Percentiles rank a stretch among this genome's conserved stretches.
These are phyloP conservation scores for Xestoiulus laeticollis DNA, from an alignment of 2,888 invertebrate species.

Conservation along the genomic window DNA sequence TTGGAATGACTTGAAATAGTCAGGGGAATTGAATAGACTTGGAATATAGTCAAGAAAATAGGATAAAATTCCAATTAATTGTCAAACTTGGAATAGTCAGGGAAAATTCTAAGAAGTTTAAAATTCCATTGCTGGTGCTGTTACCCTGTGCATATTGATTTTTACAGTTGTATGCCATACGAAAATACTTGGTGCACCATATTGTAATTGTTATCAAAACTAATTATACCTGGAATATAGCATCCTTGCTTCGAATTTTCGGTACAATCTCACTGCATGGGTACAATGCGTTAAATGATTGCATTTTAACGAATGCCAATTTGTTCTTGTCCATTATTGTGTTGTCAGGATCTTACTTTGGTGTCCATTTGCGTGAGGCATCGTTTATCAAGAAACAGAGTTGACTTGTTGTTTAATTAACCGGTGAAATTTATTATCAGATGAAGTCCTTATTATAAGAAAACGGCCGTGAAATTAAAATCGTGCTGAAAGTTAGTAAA, in stretches of 20 bases:
- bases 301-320: neutral
- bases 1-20: too few species aligned
- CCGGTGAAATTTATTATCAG: conserved; percentile 6
- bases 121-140: too few species aligned
- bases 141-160: too few species aligned
- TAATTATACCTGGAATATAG: neutral
- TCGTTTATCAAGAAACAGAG: neutral
- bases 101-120: too few species aligned
- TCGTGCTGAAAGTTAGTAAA: neutral
- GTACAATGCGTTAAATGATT: too few species aligned
- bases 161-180: too few species aligned
- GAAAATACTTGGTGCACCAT: too few species aligned
- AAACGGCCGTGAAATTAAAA: conserved; percentile 29
- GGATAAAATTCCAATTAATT: too few species aligned
- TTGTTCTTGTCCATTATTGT: neutral
- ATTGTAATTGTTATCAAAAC: neutral
- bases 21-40: too few species aligned
- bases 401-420: neutral
- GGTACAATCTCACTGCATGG: neutral
- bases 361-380: neutral
- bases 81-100: too few species aligned
- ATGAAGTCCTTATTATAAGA: conserved; percentile 15
- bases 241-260: neutral
- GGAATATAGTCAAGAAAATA: too few species aligned
- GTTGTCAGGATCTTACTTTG: neutral